Conservation (phyloP, 2,113 vertebrate species). For the Caretta caretta region DNA sequence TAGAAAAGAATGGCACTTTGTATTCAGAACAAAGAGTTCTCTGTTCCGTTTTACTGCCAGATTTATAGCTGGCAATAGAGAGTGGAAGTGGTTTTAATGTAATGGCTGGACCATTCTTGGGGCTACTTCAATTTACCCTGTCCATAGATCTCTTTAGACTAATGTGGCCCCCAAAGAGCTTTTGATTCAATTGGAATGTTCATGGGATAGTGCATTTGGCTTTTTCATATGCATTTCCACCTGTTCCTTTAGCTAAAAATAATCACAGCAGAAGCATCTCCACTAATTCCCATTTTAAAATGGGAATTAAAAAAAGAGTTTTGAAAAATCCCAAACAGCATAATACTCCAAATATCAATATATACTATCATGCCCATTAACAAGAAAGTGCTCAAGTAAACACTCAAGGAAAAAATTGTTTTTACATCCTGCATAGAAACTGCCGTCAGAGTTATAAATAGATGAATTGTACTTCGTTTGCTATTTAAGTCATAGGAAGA, state of each 20-base stretch:
- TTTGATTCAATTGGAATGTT: too few species aligned
- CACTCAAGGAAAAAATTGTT: not conserved
- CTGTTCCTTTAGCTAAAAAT: not conserved
- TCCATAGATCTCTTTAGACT: too few species aligned
- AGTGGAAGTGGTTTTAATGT: not conserved
- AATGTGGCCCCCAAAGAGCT: too few species aligned
- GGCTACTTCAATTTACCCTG: too few species aligned
- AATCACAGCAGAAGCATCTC: not conserved
- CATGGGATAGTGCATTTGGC: too few species aligned
- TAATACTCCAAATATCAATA: not conserved
- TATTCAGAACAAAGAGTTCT: not conserved
- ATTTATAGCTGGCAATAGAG: not conserved
- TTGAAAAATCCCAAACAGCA: not conserved
- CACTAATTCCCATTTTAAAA: not conserved
- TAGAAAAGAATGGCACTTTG: too few species aligned
- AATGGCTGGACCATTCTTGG: not conserved
- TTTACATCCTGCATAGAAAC: accelerated
- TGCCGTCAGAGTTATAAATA: not conserved
- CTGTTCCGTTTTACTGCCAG: not conserved
- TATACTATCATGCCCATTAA: not conserved
- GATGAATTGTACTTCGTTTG: constrained; percentile 57
- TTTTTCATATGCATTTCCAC: not conserved
- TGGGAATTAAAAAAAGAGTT: not conserved
- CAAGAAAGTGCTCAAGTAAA: not conserved
- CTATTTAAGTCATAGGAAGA: constrained; percentile 22